Conservation (phyloP, 1,140 invertebrate genomes). For the Lasioglossum baleicum region DNA sequence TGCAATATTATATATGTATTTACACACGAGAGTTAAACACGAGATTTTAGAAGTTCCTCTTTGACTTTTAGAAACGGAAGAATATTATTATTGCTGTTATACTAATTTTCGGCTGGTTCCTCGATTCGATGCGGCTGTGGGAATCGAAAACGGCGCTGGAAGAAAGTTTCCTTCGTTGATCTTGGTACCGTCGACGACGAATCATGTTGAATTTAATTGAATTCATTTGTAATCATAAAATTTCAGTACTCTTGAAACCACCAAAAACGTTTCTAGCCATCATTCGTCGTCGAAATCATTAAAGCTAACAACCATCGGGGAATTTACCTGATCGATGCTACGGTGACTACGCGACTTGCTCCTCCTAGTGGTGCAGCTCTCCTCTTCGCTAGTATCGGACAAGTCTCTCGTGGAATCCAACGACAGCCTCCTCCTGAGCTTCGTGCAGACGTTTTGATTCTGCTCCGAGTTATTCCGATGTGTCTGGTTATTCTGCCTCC, state of each 20-base stretch:
- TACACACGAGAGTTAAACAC: constrained; percentile 20
- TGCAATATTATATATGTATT: not conserved
- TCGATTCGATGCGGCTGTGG: not conserved
- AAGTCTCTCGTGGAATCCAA: constrained; percentile 86
- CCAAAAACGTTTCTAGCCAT: not conserved
- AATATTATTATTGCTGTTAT: not conserved
- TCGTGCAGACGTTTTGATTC: constrained; percentile 71
- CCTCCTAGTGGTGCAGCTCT: constrained; percentile 75
- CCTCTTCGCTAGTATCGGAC: constrained; percentile 85
- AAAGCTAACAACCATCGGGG: not conserved
- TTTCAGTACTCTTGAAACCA: too few relatives aligned
- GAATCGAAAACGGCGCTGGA: not conserved
- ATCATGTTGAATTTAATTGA: not conserved
- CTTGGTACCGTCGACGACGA: not conserved
- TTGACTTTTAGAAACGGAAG: not conserved
- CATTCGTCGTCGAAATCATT: constrained; percentile 4
- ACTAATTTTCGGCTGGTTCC: not conserved
- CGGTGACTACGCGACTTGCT: constrained; percentile 82
- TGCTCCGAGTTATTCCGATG: constrained; percentile 72
- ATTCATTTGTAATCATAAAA: too few relatives aligned
- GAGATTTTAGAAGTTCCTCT: constrained; percentile 40
- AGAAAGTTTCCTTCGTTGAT: not conserved
- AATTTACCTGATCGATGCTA: constrained; percentile 83
- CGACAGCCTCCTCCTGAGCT: constrained; percentile 82
- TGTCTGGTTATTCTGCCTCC: constrained; percentile 69